Base-by-base conservation (phyloP, 1,140 invertebrate species). In the Procambarus virginalis region DNA sequence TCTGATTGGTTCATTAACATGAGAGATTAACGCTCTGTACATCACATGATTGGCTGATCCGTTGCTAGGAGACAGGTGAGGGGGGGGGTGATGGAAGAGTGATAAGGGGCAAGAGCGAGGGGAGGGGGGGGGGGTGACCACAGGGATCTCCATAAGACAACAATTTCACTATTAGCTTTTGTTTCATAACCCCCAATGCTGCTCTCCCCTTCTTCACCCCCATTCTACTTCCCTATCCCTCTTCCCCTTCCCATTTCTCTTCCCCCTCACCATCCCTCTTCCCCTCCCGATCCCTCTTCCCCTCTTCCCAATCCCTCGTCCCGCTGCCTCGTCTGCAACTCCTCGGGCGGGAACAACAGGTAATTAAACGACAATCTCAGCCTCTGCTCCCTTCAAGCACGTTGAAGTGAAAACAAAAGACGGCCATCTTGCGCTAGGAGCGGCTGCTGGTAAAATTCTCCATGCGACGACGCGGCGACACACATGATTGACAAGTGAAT, bases 401-500 rank as follows among this genome's bases (percentile, higher is more conserved):
- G 20, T 73, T 22, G 6, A 34, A 73, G 8, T 22, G 49, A 20
- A 55, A 22, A 58, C n/a, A 58, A 80, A 80, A 55, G 78, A 46
- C 78, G 78, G 78, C 78, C 78, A 80, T 80, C 78, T 80, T 80
- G 78, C 55, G 78, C 49, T n/a, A 14, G 49, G 20, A 22, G 3
- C 78, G 5, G 10, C 49, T 9, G 34, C 22, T 9, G 64, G 17
- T 83, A 83, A 84, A 84, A 84, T 48, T 84, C 82, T 49, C 60
- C 76, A 64, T n/a, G 49, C 49, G 76, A 86, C 84, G 55, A 79
- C 84, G 77, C 12, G 22, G 60, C 17, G 58, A 51, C 51, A 79
- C 55, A 46, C 12, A 73, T 84, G 82, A 77, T 49, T 79, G 84
- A 86, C 84, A 68, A 14, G n/a, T 86, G 84, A 86, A 85, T 85